A percentile compares a stretch with the other conserved stretches of the same genome.
These are phyloP conservation scores for Tipula confusa DNA, from an alignment of 2,888 invertebrate species.

Conservation along the genomic window DNA sequence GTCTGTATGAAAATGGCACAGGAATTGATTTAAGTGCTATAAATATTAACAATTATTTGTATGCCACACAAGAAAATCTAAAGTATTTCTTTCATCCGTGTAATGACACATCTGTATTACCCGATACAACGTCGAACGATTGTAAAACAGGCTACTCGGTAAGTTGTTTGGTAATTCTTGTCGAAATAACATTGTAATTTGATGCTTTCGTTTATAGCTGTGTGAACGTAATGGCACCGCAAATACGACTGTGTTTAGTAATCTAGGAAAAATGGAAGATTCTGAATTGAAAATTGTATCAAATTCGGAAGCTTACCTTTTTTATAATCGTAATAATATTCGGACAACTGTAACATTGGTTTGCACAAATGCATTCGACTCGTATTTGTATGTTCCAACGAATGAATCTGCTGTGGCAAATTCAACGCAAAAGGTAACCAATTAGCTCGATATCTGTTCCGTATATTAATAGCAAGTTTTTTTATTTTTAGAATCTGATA, in stretches of 20 bases:
- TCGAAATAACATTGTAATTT: not conserved
- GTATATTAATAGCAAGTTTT: not conserved
- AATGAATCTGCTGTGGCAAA: not conserved
- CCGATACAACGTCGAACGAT: not conserved
- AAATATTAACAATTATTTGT: not conserved
- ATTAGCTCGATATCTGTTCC: not conserved
- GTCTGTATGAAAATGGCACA: conserved; percentile 8
- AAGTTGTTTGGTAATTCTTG: not conserved
- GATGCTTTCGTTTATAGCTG: not conserved
- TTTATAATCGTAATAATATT: not conserved
- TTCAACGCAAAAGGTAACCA: not conserved
- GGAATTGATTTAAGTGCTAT: conserved; percentile 7
- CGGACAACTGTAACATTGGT: not conserved
- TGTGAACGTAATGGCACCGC: not conserved
- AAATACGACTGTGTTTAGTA: not conserved
- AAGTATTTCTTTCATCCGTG: conserved; percentile 28
- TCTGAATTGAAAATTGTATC: conserved; percentile 3
- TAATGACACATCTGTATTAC: not conserved
- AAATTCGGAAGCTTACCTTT: not conserved
- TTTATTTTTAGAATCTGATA: conserved; percentile 7
- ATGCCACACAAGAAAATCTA: not conserved
- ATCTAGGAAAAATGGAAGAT: not conserved
- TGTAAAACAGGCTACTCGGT: conserved; percentile 26
- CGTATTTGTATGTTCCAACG: not conserved
- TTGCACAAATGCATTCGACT: not conserved